Evolutionary conservation across 2,888 invertebrate species (phyloP), one percentile per base, ranked within the genome.

Genomic region (Dryomyza anilis): DNA sequence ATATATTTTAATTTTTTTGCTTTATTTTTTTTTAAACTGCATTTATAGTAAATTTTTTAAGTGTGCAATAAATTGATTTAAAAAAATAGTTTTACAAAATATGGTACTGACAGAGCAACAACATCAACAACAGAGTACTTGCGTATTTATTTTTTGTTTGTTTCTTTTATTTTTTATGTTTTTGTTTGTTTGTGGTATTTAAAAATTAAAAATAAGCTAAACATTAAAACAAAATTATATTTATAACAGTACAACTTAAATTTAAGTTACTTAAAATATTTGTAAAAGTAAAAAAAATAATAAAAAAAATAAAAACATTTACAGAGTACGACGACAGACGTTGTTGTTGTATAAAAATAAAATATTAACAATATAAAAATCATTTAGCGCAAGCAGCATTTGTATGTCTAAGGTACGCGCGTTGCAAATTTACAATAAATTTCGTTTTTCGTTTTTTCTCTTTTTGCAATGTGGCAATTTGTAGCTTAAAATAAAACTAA

Each of bases 191-290:
- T n/a, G n/a, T 39, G 39, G 3, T 39, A 39, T 12, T 12, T 14
- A n/a, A 6, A 39, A 39, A 39, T 12, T 50, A 50, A n/a, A 50
- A 27, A 27, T 50, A 25, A n/a, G 27, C 3, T n/a, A 50, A 7
- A 5, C 27, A 16, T 48, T 23, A 48, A 50, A 58, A 58, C 19
- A 27, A 27, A 58, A 58, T 27, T 39, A 57, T 19, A 46, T 58
- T 58, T 55, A 33, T 27, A 52, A 55, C 55, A 19, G n/a, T 33
- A 55, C 6, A 55, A 36, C 14, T 55, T 36, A 55, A 55, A n/a
- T n/a, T n/a, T n/a, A n/a, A n/a, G n/a, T n/a, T n/a, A n/a, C n/a
- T n/a, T n/a, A n/a, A n/a, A n/a, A n/a, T n/a, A n/a, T n/a, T n/a
- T n/a, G n/a, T 33, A 55, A 55, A 14, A 21, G 25, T 23, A n/a